A percentile compares a stretch with the other conserved stretches of the same genome.
These are phyloP conservation scores for Telmatherina bonti DNA, from an alignment of 2,797 vertebrate species.

Conservation along the genomic window DNA sequence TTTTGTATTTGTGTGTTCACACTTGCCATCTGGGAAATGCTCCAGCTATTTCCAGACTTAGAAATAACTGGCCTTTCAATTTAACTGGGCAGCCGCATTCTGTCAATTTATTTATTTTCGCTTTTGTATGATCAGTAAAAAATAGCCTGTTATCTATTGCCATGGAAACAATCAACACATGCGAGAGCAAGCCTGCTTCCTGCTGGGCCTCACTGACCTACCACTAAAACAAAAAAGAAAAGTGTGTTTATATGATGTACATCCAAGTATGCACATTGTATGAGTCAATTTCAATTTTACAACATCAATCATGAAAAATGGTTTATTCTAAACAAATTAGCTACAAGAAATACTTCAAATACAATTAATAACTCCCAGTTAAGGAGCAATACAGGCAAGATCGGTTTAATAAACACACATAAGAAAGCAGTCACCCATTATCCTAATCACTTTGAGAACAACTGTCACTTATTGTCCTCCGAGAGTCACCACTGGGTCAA, in stretches of 20 bases:
- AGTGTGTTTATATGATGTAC: background rate
- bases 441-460: constrained; percentile 24
- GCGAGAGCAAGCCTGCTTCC: background rate
- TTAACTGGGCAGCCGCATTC: constrained; percentile 8
- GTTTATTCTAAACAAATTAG: constrained; percentile 1
- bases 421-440: constrained; percentile 7
- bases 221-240: background rate
- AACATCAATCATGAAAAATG: background rate
- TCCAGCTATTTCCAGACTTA: constrained; percentile 4
- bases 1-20: constrained; percentile 11
- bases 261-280: background rate
- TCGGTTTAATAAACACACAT: constrained; percentile 12
- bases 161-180: constrained; percentile 19
- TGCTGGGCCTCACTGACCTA: background rate
- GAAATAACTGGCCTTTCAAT: constrained; percentile 31
- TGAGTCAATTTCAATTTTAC: background rate
- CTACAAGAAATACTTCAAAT: constrained; percentile 19
- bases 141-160: constrained; percentile 24
- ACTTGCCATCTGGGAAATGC: constrained; percentile 17
- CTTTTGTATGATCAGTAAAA: constrained; percentile 21
- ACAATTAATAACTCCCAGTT: constrained; percentile 9
- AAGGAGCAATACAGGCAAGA: constrained; percentile 10
- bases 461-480: constrained; percentile 52
- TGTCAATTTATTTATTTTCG: constrained; percentile 20
- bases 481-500: constrained; percentile 67